Evolutionary conservation across 2,113 vertebrate species (phyloP), one percentile per base, ranked within the genome.

Genomic region (Tetrao urogallus): DNA sequence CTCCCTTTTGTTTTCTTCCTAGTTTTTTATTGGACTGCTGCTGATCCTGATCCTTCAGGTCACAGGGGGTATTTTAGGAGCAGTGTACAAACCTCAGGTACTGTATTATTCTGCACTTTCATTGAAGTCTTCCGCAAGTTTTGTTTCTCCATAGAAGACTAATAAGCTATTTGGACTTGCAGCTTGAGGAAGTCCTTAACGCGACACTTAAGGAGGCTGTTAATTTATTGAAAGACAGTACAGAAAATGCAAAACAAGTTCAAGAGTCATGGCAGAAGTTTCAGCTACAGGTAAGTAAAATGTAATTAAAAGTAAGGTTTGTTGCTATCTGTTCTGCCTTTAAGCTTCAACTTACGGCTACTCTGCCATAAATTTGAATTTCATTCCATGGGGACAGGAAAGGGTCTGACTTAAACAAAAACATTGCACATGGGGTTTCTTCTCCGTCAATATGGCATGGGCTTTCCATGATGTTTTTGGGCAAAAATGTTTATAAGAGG

Each of bases 1-100:
- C 25, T 10, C 1, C 6, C 8, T 67, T 64, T 74, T 95, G 5
- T 88, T 91, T 92, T 73, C 13, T 88, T 83, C 22, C 8, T 74
- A 98, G 98, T 98, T 98, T 94, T 98, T 98, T 82, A 92, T 98
- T 43, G 96, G 95, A 34, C 91, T 98, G 67, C 92, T 98, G 76
- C 74, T 98, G 76, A 97, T 98, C 75, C 89, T 98, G 89, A 63
- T 97, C 21, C 92, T 98, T 95, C 98, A 98, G 67, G 1, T 98
- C 40, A 66, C 69, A 43, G 96, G 97, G 67, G 98, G 98, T 17
- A 3, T 97, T 86, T 42, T 98, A 86, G 97, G 94, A 86, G 89
- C 85, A n/a, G 48, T 95, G 36, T 93, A 95, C 82, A 97, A 56
- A 92, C 57, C 96, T 78, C 20, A 97, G 97, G 98, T 98, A 87